phyloP scores from a whole-genome alignment of 2,888 invertebrate genomes.

The Hemicrepidius hirtus region DNA sequence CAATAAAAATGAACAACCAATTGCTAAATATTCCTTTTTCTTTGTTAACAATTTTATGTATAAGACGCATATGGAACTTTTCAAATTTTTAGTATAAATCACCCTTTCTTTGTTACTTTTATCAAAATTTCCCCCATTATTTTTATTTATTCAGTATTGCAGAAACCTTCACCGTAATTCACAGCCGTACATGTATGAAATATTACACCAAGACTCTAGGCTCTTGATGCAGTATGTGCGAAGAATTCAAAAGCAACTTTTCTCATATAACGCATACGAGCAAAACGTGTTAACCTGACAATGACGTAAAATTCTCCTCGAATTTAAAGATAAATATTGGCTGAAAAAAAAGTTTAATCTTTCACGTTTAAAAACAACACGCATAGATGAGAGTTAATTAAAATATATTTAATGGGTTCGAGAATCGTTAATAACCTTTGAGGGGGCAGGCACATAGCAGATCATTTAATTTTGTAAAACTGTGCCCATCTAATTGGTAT shows the following conservation, averaged over 20 bases:
- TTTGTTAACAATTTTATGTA: too few relatives aligned
- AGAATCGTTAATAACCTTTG: conserved; percentile 3
- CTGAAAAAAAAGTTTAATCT: too few relatives aligned
- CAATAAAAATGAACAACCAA: too few relatives aligned
- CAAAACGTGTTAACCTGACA: conserved; percentile 8
- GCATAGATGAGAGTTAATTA: conserved; percentile 2
- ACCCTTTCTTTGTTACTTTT: neutral
- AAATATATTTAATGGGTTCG: conserved; percentile 22
- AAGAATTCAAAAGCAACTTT: conserved; percentile 16
- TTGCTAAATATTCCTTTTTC: too few relatives aligned
- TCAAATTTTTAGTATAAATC: neutral
- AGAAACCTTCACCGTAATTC: conserved; percentile 17
- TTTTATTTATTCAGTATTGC: conserved; percentile 3
- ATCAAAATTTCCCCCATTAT: conserved; percentile 3
- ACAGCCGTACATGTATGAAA: conserved; percentile 17
- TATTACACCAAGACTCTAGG: neutral
- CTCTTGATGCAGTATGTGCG: conserved; percentile 12
- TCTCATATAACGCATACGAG: conserved; percentile 15
- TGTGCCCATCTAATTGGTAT: conserved; percentile 31
- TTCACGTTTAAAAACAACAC: too few relatives aligned
- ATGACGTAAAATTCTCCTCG: neutral
- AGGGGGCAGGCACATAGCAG: conserved; percentile 8
- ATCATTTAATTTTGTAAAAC: conserved; percentile 27
- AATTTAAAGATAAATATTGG: too few relatives aligned
- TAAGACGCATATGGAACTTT: neutral